phyloP scores from a whole-genome alignment of 2,113 vertebrate species.

The Sterrhoptilus dennistouni region DNA sequence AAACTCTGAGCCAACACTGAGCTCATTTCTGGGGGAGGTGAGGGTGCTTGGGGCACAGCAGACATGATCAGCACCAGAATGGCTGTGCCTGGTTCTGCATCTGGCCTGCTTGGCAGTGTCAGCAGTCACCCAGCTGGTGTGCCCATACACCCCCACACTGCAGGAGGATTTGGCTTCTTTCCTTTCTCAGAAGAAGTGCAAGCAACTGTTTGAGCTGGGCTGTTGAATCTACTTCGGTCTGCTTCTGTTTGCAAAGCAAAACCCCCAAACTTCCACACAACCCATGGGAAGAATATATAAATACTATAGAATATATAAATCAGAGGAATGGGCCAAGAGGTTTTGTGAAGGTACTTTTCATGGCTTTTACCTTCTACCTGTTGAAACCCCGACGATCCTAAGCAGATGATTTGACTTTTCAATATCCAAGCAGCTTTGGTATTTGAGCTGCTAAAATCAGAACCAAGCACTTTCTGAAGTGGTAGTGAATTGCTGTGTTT shows the following conservation, averaged over 20 bases:
- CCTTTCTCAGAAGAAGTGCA: background rate
- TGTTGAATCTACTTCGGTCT: background rate
- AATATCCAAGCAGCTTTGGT: background rate
- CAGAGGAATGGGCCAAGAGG: background rate
- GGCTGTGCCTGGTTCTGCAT: background rate
- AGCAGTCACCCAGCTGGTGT: background rate
- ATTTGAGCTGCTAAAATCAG: background rate
- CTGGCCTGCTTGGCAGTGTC: background rate
- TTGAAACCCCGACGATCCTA: background rate
- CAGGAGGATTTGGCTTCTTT: background rate
- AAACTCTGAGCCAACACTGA: accelerated
- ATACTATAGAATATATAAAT: background rate
- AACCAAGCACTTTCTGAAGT: background rate
- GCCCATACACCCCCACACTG: accelerated
- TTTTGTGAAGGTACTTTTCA: background rate
- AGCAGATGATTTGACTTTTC: background rate
- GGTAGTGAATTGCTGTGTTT: background rate
- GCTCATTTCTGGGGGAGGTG: background rate
- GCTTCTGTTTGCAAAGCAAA: background rate
- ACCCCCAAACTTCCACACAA: background rate
- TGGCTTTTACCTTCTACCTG: background rate
- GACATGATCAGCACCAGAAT: background rate
- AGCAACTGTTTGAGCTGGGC: background rate
- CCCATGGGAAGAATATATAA: background rate
- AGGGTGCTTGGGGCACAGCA: background rate